These are phyloP conservation scores for Sitta carolinensis DNA, from an alignment of 2,797 vertebrate genomes.

Conservation along the genomic window DNA sequence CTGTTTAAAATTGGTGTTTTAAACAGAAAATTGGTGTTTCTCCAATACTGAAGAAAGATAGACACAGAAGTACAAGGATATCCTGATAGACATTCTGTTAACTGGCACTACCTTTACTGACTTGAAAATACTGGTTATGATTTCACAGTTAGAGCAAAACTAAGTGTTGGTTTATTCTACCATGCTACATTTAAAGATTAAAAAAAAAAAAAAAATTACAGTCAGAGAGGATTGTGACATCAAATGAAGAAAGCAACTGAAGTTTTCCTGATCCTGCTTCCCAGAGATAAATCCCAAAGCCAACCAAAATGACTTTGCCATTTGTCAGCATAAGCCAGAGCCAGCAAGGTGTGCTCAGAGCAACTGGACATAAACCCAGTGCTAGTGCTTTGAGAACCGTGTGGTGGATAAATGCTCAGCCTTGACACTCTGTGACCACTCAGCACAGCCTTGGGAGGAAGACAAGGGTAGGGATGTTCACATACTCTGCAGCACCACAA, in stretches of 20 bases:
- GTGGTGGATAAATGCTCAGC: not conserved
- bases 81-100: not conserved
- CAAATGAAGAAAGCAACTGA: not conserved
- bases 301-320: not conserved
- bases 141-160: not conserved
- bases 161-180: not conserved
- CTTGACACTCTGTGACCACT: not conserved
- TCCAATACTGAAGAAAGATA: not conserved
- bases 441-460: not conserved
- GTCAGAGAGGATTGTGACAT: not conserved
- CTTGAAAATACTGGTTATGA: not conserved
- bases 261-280: not conserved
- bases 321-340: not conserved
- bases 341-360: not conserved
- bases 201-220: too few relatives aligned
- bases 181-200: fast-evolving
- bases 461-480: not conserved
- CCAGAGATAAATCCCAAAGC: not conserved
- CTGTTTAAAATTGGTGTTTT: too few relatives aligned
- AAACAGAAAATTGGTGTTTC: not conserved
- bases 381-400: not conserved
- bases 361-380: fast-evolving
- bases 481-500: not conserved
- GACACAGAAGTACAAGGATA: not conserved
- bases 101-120: not conserved